Base-by-base conservation (phyloP, 1,140 invertebrate genomes). In the Tetramorium alpestre region DNA sequence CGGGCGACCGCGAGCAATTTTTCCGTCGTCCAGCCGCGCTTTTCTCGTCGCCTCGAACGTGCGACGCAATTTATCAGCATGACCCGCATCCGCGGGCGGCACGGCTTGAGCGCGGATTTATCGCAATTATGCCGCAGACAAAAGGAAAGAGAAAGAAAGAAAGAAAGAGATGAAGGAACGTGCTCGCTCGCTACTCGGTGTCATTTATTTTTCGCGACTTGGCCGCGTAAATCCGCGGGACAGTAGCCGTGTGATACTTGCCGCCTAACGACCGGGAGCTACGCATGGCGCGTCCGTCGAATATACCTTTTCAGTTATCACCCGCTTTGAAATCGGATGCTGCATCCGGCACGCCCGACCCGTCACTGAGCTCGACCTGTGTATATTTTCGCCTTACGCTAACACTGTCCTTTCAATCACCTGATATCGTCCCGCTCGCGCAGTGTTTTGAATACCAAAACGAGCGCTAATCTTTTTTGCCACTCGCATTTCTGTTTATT, bases 61-160 rank as follows among this genome's bases (percentile, higher is more conserved):
- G 64, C 77, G 76, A 84, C 80, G 80, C 80, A 84, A 84, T 84
- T 84, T 84, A 84, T 84, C 80, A 84, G 80, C 69, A 25, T 84
- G 80, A 87, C 81, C 51, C 33, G 58, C 84, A 60, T 51, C 75
- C 86, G 81, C 56, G 82, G 87, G 84, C n/a, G 65, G 65, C 80
- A 60, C 69, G 80, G 69, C 54, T 60, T 41, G 80, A 84, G 28
- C 80, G 41, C 69, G 80, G 80, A 84, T 84, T 84, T 84, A 84
- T 84, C 80, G 80, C 80, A 81, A 69, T 86, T 82, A 81, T 81
- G 51, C 64, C 18, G 16, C 44, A 51, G 60, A 86, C 65, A 85
- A 85, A 76, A 60, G 16, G 41, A 18, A 38, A 22, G 28, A 22
- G 18, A 16, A 6, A 41, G 44, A 38, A 25, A 47, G 80, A n/a